Base-by-base conservation (phyloP, 2,797 vertebrate species). In the Periparus ater region DNA sequence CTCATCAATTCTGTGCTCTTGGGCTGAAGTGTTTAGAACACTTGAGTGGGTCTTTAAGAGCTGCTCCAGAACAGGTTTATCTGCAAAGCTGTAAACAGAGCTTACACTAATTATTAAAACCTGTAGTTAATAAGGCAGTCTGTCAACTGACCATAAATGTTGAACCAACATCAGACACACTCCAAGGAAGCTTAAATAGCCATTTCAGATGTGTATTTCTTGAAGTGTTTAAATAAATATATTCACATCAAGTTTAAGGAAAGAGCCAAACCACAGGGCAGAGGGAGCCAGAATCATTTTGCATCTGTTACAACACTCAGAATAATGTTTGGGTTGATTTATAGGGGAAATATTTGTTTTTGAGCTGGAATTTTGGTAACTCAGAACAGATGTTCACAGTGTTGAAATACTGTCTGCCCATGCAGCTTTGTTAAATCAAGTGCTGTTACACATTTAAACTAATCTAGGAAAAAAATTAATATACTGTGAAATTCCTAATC, bases 321-420 rank as follows among this genome's bases (percentile, higher is more conserved):
- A 84, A 85, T 75, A 67, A 85, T 79, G 82, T 85, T 78, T 81
- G 40, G 42, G 85, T 73, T 90, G 94, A 97, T 92, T 93, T 91
- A 88, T 89, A 90, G 82, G 91, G 95, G 93, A 96, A 96, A 97
- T 96, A 87, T 76, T 97, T 96, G 95, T 82, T 97, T 96, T 97
- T 94, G 88, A 85, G 60, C 73, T 94, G 96, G 86, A 97, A 89
- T 95, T 95, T 84, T 45, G 77, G 87, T 96, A 97, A 96, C 54
- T 65, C 48, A 1, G 88, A 97, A 84, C 97, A 98, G 97, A 97
- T 98, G 97, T 96, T 95, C 79, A 36, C 54, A 53, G 27, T n/a
- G 76, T 38, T 91, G 88, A 95, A 95, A 89, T 73, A 54, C n/a
- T 83, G 83, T 88, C 94, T 94, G 17, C 70, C 85, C 92, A 51